phyloP scores from a whole-genome alignment of 2,113 vertebrate genomes.

The Pseudonaja textilis region DNA sequence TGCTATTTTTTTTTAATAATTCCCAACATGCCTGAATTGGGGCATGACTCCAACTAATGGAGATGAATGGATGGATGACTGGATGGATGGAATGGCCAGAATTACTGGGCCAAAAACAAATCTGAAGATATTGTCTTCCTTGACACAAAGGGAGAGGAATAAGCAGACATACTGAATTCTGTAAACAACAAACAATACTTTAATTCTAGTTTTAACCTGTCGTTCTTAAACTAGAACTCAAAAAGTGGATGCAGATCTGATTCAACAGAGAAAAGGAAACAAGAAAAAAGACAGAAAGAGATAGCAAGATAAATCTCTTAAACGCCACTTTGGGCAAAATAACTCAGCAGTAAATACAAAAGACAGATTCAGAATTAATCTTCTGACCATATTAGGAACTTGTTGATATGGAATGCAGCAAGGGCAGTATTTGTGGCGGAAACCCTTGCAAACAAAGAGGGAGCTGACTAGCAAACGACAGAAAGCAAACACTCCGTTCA shows the following conservation, averaged over 20 bases:
- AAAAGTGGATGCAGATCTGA: not conserved
- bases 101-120: not conserved
- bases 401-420: not conserved
- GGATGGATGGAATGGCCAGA: not conserved
- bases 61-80: not conserved
- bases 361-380: not conserved
- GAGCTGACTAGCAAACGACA: not conserved
- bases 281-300: not conserved
- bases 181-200: not conserved
- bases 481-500: not conserved
- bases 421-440: not conserved
- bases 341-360: not conserved
- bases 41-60: not conserved
- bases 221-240: not conserved
- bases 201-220: not conserved
- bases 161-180: not conserved
- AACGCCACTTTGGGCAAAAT: not conserved
- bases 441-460: not conserved
- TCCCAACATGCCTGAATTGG: not conserved
- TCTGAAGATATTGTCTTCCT: not conserved
- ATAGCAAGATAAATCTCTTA: not conserved
- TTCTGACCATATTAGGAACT: not conserved
- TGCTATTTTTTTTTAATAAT: not conserved
- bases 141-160: not conserved
- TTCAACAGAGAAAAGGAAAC: not conserved